A percentile compares a stretch with the other conserved stretches of the same genome.
These are phyloP conservation scores for Sycophila sp. DNA, from an alignment of 1,140 invertebrate genomes.

Conservation along the genomic window DNA sequence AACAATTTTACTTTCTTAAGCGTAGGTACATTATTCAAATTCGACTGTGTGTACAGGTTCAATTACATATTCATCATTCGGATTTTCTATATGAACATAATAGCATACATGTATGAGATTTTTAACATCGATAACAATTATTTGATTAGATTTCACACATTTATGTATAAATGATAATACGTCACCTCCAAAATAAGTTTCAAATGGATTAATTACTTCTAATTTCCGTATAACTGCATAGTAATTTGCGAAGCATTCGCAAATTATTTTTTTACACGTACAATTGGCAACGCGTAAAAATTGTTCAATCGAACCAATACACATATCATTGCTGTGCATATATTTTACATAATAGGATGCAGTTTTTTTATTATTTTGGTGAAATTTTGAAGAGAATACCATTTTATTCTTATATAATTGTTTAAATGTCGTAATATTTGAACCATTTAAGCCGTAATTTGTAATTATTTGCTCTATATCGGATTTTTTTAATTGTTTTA, in stretches of 20 bases:
- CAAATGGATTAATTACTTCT: too few species aligned
- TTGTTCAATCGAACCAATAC: too few species aligned
- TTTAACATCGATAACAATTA: neutral
- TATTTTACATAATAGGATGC: neutral
- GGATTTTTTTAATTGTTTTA: neutral
- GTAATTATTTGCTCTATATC: neutral
- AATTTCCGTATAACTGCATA: neutral
- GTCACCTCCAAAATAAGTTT: too few species aligned
- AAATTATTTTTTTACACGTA: too few species aligned
- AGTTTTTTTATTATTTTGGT: neutral
- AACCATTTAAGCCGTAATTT: neutral
- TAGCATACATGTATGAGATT: neutral
- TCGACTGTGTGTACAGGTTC: slow-evolving; percentile 22
- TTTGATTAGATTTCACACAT: too few species aligned
- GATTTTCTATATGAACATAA: neutral
- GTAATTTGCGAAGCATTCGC: neutral
- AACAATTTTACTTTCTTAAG: too few species aligned
- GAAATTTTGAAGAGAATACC: neutral
- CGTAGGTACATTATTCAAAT: neutral
- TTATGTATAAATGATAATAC: too few species aligned
- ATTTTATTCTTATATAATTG: slow-evolving; percentile 5
- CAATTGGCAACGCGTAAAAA: too few species aligned
- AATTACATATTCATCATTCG: neutral
- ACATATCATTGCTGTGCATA: too few species aligned
- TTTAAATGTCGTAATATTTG: neutral